These are phyloP conservation scores for Meloidogyne exigua DNA, from an alignment of 1,140 invertebrate genomes.

Conservation along the genomic window DNA sequence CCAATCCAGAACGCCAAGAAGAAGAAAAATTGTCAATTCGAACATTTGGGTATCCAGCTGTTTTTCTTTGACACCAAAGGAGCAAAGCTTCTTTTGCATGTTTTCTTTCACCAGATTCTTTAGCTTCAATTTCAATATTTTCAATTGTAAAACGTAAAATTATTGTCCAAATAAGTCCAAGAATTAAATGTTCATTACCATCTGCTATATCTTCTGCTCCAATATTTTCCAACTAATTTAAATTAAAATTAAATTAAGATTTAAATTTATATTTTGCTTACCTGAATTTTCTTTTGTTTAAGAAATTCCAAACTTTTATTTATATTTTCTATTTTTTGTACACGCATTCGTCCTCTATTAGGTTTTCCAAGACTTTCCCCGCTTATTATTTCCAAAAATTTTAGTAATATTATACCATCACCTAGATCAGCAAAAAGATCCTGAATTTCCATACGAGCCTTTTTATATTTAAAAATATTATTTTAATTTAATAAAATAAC, in stretches of 20 bases:
- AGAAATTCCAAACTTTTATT: slow-evolving; percentile 93
- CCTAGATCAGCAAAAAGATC: slow-evolving; percentile 93
- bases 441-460: slow-evolving; percentile 86
- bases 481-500: slow-evolving; percentile 1
- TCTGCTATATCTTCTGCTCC: slow-evolving; percentile 98
- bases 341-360: slow-evolving; percentile 91
- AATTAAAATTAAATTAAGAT: background rate
- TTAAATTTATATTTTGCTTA: slow-evolving; percentile 16
- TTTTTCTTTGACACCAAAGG: slow-evolving; percentile 97
- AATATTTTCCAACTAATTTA: slow-evolving; percentile 81
- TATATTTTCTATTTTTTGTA: slow-evolving; percentile 98
- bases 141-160: slow-evolving; percentile 73
- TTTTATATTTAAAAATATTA: background rate
- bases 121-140: slow-evolving; percentile 96
- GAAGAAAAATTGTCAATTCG: slow-evolving; percentile 77
- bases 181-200: slow-evolving; percentile 85
- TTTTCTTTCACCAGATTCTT: slow-evolving; percentile 94
- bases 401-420: slow-evolving; percentile 80
- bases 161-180: slow-evolving; percentile 87
- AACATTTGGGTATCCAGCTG: slow-evolving; percentile 78
- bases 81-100: slow-evolving; percentile 96
- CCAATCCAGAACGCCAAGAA: slow-evolving; percentile 92
- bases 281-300: slow-evolving; percentile 70
- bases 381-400: slow-evolving; percentile 92
- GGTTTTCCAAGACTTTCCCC: slow-evolving; percentile 93